These are phyloP conservation scores for Hippopotamyrus pictus DNA, from an alignment of 2,797 vertebrate species.

Conservation along the genomic window DNA sequence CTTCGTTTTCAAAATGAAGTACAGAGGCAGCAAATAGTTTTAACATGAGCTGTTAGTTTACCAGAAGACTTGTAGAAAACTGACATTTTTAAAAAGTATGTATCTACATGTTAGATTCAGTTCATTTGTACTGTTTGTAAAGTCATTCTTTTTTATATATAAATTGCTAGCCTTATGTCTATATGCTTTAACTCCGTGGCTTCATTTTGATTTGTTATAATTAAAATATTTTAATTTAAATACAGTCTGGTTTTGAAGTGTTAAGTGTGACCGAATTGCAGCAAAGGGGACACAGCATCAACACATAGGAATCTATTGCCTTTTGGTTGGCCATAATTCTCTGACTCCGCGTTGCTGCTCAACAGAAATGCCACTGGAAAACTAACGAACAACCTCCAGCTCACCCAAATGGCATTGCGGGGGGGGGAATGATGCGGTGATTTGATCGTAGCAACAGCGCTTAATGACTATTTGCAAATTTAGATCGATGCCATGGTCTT, in stretches of 20 bases:
- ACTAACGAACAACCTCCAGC: not conserved
- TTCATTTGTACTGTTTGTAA: slow-evolving; percentile 52
- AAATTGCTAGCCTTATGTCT: slow-evolving; percentile 20
- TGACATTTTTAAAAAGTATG: slow-evolving; percentile 32
- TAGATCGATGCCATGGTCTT: not conserved
- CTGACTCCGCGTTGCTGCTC: not conserved
- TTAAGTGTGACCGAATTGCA: not conserved
- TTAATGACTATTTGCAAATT: not conserved
- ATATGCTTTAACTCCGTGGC: not conserved
- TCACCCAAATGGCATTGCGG: not conserved
- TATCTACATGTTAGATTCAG: slow-evolving; percentile 30
- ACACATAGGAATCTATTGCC: not conserved
- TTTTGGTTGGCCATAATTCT: not conserved
- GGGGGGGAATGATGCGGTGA: not conserved
- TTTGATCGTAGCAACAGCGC: not conserved
- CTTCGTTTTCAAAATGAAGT: slow-evolving; percentile 21
- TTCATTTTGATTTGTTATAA: not conserved
- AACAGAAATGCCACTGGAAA: not conserved
- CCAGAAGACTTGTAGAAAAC: slow-evolving; percentile 37
- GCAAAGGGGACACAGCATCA: not conserved
- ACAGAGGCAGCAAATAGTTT: slow-evolving; percentile 33
- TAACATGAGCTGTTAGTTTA: slow-evolving; percentile 42
- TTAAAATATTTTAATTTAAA: slow-evolving; percentile 11
- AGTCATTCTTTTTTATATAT: slow-evolving; percentile 24
- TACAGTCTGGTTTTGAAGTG: not conserved